Conservation (phyloP, 2,797 vertebrate genomes). For the Neoniphon sammara region DNA sequence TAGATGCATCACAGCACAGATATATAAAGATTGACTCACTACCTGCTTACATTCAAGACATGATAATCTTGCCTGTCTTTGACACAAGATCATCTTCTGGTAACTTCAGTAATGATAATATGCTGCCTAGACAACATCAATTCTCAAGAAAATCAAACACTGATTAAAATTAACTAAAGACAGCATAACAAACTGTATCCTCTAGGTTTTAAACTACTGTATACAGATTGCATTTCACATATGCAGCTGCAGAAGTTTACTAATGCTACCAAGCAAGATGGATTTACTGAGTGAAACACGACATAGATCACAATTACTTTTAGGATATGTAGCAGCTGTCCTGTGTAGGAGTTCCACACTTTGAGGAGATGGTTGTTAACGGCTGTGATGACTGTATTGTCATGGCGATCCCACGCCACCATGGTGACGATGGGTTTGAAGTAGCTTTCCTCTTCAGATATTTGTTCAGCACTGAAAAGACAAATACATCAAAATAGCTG, state of each 20-base stretch:
- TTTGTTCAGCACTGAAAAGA: constrained; percentile 73
- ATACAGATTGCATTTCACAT: not conserved
- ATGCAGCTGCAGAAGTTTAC: not conserved
- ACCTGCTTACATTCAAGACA: no score
- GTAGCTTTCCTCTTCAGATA: constrained; percentile 89
- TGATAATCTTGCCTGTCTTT: no score
- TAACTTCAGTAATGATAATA: no score
- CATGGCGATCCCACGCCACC: constrained; percentile 97
- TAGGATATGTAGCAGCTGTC: constrained; percentile 93
- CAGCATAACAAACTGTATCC: not conserved
- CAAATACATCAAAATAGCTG: not conserved
- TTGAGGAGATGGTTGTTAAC: constrained; percentile 97
- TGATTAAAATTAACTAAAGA: not conserved
- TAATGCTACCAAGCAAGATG: not conserved
- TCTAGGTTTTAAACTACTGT: not conserved
- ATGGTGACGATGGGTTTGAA: constrained; percentile 98
- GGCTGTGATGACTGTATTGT: constrained; percentile 93
- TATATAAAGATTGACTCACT: no score
- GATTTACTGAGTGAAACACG: not conserved
- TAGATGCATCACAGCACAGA: no score
- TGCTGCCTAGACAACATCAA: no score
- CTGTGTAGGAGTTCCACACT: constrained; percentile 96
- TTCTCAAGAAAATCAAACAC: no score
- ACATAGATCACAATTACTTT: constrained; percentile 80
- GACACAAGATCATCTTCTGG: no score